A percentile compares a stretch with the other conserved stretches of the same genome.
These are phyloP conservation scores for Spongilla lacustris DNA, from an alignment of 37 sponge, comb jelly and placozoan genomes.

Conservation along the genomic window DNA sequence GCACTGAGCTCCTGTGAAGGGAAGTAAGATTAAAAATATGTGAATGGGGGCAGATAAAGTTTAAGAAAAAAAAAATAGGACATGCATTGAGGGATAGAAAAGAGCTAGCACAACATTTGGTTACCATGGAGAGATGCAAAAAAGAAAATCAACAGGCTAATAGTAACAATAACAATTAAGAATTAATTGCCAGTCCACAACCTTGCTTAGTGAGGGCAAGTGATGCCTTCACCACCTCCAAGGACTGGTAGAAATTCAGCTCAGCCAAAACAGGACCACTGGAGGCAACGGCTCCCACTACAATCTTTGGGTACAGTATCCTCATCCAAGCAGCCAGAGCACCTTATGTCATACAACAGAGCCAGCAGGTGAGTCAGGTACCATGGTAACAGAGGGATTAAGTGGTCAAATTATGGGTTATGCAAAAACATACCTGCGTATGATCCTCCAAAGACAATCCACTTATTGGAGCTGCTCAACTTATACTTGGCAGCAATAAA, in stretches of 20 bases:
- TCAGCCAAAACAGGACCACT: conserved; percentile 81
- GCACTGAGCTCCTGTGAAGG: no score
- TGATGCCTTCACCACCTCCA: conserved; percentile 78
- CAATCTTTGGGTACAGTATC: conserved; percentile 66
- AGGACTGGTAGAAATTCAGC: conserved; percentile 71
- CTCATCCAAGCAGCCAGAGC: conserved; percentile 85
- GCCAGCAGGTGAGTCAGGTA: not conserved
- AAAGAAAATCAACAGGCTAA: no score
- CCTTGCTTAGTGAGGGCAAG: conserved; percentile 40
- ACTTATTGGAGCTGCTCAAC: conserved; percentile 59
- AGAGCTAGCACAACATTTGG: no score
- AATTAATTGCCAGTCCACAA: not conserved
- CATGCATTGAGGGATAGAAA: no score
- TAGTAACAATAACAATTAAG: no score
- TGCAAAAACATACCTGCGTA: conserved; percentile 39
- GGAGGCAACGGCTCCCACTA: conserved; percentile 80
- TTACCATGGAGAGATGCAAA: no score
- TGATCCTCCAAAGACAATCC: conserved; percentile 90
- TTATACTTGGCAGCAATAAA: conserved; percentile 41
- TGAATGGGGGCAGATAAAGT: no score
- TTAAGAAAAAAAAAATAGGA: no score
- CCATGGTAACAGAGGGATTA: not conserved
- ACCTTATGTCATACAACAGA: conserved; percentile 35
- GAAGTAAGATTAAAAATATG: no score
- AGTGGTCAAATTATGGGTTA: not conserved